A percentile compares a stretch with the other conserved stretches of the same genome.
Evolutionary conservation across 23 tunicate species (phyloP).

Genomic region (Styela plicata): DNA sequence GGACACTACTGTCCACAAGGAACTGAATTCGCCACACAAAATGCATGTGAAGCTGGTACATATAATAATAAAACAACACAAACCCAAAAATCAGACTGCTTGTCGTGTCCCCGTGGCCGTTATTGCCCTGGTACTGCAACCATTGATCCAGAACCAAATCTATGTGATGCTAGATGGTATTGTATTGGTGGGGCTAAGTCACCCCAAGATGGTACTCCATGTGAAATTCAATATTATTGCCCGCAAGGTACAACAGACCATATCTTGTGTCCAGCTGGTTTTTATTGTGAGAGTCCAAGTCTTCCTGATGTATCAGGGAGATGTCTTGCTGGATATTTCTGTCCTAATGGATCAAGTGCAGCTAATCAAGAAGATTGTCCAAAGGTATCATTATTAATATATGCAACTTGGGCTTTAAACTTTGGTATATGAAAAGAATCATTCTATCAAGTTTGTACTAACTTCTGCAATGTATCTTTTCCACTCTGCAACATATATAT

Average conservation of each 20-base stretch:
- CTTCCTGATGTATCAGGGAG: constrained; percentile 10
- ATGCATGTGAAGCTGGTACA: constrained; percentile 60
- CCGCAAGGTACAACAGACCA: constrained; percentile 69
- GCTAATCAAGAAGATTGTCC: constrained; percentile 58
- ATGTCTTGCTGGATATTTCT: constrained; percentile 25
- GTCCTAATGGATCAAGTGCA: constrained; percentile 42
- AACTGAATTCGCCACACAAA: constrained; percentile 25
- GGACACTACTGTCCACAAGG: constrained; percentile 64
- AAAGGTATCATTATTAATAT: too few relatives aligned
- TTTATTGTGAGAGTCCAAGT: constrained; percentile 29
- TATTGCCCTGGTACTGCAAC: constrained; percentile 61
- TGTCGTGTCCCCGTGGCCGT: constrained; percentile 60
- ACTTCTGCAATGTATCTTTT: too few relatives aligned
- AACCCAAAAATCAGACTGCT: constrained; percentile 23
- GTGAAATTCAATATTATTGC: constrained; percentile 74
- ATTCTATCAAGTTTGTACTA: too few relatives aligned
- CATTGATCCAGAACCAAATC: constrained; percentile 35
- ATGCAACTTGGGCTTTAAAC: too few relatives aligned
- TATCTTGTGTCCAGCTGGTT: constrained; percentile 78
- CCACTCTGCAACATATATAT: too few relatives aligned
- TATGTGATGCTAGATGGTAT: constrained; percentile 74
- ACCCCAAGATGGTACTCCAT: constrained; percentile 39
- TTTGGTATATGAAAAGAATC: too few relatives aligned
- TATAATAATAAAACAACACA: constrained; percentile 69
- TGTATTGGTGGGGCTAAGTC: constrained; percentile 63